Evolutionary conservation across 2,888 invertebrate genomes (phyloP).

Genomic region (Erebia ligea): DNA sequence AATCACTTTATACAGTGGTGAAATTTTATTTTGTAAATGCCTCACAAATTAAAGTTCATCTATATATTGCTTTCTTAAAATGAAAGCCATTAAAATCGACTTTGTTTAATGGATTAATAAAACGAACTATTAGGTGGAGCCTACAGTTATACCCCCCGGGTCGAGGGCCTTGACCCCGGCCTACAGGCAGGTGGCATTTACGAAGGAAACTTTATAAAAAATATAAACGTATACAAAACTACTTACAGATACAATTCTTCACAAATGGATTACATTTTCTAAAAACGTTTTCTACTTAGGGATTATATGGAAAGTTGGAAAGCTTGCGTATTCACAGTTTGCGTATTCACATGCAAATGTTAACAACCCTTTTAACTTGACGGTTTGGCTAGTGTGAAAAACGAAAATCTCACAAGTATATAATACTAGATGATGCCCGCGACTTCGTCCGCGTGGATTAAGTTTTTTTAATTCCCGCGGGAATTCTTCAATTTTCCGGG

Average conservation of each 20-base stretch:
- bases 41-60: neutral
- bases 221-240: conserved; percentile 31
- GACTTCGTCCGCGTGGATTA: too few relatives aligned
- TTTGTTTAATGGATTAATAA: neutral
- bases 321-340: too few relatives aligned
- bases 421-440: too few relatives aligned
- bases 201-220: conserved; percentile 38
- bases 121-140: conserved; percentile 1
- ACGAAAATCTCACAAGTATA: too few relatives aligned
- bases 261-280: conserved; percentile 10
- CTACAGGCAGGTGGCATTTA: conserved; percentile 35
- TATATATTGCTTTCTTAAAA: neutral
- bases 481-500: too few relatives aligned
- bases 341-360: conserved; percentile 9
- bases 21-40: neutral
- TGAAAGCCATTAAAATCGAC: neutral
- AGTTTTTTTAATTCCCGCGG: too few relatives aligned
- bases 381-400: neutral
- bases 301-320: neutral
- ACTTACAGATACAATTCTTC: conserved; percentile 1
- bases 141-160: conserved; percentile 17
- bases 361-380: conserved; percentile 5
- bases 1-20: too few relatives aligned
- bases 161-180: conserved; percentile 33
- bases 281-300: neutral